Base-by-base conservation (phyloP, 2,797 vertebrate species). In the Chelon auratus region DNA sequence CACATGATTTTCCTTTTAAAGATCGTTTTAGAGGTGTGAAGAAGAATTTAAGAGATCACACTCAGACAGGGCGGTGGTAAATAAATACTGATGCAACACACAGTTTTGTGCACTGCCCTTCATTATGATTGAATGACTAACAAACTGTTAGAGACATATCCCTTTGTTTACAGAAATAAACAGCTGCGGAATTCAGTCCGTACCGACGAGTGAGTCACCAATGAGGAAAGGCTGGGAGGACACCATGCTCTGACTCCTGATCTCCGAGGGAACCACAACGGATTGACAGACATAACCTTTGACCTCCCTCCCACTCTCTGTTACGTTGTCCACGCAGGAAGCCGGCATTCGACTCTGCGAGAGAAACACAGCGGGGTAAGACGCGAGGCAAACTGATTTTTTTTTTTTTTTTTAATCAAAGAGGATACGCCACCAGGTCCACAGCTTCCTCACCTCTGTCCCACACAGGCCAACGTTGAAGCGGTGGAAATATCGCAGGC, bases 401-500 rank as follows among this genome's bases (percentile, higher is more conserved):
- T 24, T 24, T 24, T 24, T 24, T 24, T 26, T 26, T 26, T 53
- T 6, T 8, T 33, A 33, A n/a, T 26, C 11, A 33, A 52, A 52
- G 30, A 2, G 30, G 5, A 15, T 9, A 22, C 0, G 53, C 2
- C 30, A 36, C 18, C 2, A 9, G 4, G 12, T 61, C 12, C 5
- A 2, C 18, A 30, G 45, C 13, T 13, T 37, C 45, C 76, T 92
- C 91, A 98, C 98, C 95, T 98, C 91, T 72, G 93, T 91, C 42
- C 97, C 97, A 50, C 98, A 99, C 69, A 98, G 94, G 59, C 90
- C 95, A 68, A 99, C 56, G 76, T 85, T 96, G 86, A 98, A 98
- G 74, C 85, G 92, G 40, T 97, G 95, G 82, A 95, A 95, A 81
- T 97, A 99, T 72, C 91, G 94, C 77, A 97, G 93, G 61, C 97